These are phyloP conservation scores for Prunella fulvescens DNA, from an alignment of 2,113 vertebrate genomes.

Conservation along the genomic window DNA sequence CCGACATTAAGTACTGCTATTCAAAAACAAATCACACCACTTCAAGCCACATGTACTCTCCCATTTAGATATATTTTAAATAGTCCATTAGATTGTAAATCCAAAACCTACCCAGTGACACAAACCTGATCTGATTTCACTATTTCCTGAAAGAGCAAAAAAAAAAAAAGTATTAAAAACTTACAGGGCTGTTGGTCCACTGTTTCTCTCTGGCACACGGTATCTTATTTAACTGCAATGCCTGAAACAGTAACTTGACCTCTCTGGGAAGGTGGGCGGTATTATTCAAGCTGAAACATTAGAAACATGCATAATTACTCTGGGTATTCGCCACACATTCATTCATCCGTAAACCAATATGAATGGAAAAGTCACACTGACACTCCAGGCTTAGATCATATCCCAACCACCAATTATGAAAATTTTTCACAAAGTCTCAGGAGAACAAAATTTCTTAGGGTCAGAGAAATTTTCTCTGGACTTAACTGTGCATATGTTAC, in stretches of 20 bases:
- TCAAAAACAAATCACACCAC: not conserved
- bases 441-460: not conserved
- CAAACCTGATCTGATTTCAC: not conserved
- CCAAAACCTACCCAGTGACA: not conserved
- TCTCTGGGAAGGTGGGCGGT: slow-evolving; percentile 62
- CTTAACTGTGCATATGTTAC: not conserved
- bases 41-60: not conserved
- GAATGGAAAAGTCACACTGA: slow-evolving; percentile 50
- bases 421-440: not conserved
- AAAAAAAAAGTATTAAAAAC: not conserved
- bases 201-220: not conserved
- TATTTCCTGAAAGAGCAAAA: not conserved
- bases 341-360: slow-evolving; percentile 33
- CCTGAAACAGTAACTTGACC: slow-evolving; percentile 62
- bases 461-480: not conserved
- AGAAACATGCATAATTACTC: slow-evolving; percentile 64
- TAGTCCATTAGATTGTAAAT: not conserved
- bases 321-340: slow-evolving; percentile 42
- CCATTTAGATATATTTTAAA: not conserved
- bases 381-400: not conserved
- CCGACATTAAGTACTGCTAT: not conserved
- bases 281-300: slow-evolving; percentile 64
- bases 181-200: slow-evolving; percentile 10
- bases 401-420: not conserved
- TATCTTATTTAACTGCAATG: slow-evolving; percentile 28